Conservation (phyloP, 2,113 vertebrate genomes). For the Pachypanchax playfairii region DNA sequence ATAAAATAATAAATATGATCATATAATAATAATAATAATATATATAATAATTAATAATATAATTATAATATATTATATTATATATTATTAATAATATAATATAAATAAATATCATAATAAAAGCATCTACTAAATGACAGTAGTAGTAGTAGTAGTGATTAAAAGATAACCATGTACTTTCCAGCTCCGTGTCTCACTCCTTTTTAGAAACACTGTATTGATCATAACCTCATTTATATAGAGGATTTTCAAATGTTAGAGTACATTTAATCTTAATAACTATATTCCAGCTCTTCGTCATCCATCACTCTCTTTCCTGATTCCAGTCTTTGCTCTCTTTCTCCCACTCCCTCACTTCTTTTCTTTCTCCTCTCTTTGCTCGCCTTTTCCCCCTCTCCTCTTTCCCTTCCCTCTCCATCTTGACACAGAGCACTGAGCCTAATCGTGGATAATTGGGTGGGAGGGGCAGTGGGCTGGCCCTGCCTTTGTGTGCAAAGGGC, state of each 20-base stretch:
- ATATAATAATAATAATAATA: no score
- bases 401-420: constrained; percentile 90
- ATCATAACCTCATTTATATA: constrained; percentile 7
- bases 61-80: no score
- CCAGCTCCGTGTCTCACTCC: no score
- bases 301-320: constrained; percentile 14
- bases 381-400: constrained; percentile 62
- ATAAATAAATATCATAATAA: no score
- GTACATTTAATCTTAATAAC: not conserved
- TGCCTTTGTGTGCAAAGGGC: constrained; percentile 99
- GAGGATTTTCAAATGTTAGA: constrained; percentile 10
- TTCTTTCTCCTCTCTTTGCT: constrained; percentile 44
- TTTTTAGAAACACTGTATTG: not conserved
- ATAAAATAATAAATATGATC: no score
- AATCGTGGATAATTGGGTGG: constrained; percentile 99
- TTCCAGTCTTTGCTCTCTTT: constrained; percentile 18
- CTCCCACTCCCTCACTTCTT: constrained; percentile 18
- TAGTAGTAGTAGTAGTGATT: no score
- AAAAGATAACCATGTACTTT: no score
- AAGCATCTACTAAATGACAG: no score
- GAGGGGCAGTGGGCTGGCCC: constrained; percentile 96
- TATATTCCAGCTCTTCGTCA: constrained; percentile 7
- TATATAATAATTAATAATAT: no score
- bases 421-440: constrained; percentile 99
- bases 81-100: no score